Evolutionary conservation across 1,140 invertebrate species (phyloP).

Genomic region (Penaeus indicus): DNA sequence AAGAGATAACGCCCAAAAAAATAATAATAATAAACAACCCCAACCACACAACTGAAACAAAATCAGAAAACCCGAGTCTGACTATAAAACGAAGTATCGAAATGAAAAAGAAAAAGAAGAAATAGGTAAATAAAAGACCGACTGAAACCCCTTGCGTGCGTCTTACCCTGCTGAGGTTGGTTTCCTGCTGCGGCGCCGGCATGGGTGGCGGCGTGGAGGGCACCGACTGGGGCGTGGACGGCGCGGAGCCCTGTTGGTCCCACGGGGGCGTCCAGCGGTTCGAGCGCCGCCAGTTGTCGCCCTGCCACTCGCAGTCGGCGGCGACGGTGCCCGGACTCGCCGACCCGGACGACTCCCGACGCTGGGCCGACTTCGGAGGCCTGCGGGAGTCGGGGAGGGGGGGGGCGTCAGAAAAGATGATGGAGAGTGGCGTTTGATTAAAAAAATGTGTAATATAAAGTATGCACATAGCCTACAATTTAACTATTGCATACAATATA

Average conservation of each 20-base stretch:
- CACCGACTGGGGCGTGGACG: neutral
- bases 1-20: neutral
- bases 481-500: too few relatives aligned
- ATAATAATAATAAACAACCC: neutral
- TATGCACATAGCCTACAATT: too few relatives aligned
- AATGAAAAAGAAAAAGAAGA: conserved; percentile 2
- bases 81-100: neutral
- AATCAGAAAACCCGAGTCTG: neutral
- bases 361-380: conserved; percentile 1
- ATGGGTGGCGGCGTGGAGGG: conserved; percentile 3
- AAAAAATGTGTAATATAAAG: too few relatives aligned
- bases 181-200: neutral
- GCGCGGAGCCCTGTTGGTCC: neutral
- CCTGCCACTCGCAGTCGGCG: conserved; percentile 1
- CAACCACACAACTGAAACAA: neutral
- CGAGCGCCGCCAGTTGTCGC: neutral
- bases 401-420: neutral
- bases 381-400: neutral
- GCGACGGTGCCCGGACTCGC: neutral
- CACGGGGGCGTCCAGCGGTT: neutral
- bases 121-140: neutral
- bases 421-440: too few relatives aligned
- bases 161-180: neutral
- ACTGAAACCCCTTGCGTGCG: neutral
- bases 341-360: conserved; percentile 22